Evolutionary conservation across 2,113 vertebrate species (phyloP).

Genomic region (Calyptomena viridis): DNA sequence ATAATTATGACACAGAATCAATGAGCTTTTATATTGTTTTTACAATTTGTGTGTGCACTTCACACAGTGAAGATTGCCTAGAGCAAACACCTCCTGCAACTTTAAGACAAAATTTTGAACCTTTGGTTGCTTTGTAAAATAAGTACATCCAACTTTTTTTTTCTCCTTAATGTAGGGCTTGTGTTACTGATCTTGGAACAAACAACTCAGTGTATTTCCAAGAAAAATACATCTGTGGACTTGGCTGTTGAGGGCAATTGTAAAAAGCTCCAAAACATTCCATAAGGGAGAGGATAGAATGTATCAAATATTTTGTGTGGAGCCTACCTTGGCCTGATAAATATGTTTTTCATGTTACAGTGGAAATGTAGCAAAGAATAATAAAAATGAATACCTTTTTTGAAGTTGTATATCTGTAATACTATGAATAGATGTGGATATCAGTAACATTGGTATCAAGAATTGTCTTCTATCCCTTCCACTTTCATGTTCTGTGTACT

Average conservation of each 20-base stretch:
- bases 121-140: slow-evolving; percentile 17
- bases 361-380: not conserved
- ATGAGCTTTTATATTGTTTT: not conserved
- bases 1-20: not conserved
- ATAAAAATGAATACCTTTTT: not conserved
- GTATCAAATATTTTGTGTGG: not conserved
- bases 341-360: not conserved
- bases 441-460: not conserved
- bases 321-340: not conserved
- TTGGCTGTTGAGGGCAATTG: slow-evolving; percentile 43
- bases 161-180: not conserved
- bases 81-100: not conserved
- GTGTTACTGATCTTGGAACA: slow-evolving; percentile 38
- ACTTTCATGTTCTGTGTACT: not conserved
- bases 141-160: not conserved
- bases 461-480: not conserved
- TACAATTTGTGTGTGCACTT: not conserved
- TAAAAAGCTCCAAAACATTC: slow-evolving; percentile 32
- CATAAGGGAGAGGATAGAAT: not conserved
- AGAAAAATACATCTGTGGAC: slow-evolving; percentile 68
- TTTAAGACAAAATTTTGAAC: not conserved
- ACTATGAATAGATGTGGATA: not conserved
- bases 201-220: slow-evolving; percentile 50
- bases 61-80: not conserved
- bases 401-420: not conserved